A percentile compares a stretch with the other conserved stretches of the same genome.
These are phyloP conservation scores for Sterna hirundo DNA, from an alignment of 2,113 vertebrate species.

Conservation along the genomic window DNA sequence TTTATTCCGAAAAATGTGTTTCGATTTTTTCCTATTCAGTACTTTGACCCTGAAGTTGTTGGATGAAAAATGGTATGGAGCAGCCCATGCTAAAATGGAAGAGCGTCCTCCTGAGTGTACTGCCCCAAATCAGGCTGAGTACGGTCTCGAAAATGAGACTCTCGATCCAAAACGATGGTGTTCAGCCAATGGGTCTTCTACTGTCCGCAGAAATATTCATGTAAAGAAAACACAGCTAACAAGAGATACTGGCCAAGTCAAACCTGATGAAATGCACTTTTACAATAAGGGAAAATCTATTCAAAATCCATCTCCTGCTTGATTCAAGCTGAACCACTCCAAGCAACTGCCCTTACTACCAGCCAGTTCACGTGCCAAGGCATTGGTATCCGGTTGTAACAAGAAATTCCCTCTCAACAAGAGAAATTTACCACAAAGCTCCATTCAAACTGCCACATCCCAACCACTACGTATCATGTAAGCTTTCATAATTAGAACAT, in stretches of 20 bases:
- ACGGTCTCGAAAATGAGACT: not conserved
- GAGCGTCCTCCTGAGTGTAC: not conserved
- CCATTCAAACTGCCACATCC: not conserved
- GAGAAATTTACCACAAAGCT: not conserved
- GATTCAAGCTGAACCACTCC: not conserved
- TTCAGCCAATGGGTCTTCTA: not conserved
- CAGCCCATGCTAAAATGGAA: not conserved
- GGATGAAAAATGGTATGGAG: not conserved
- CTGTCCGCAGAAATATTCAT: not conserved
- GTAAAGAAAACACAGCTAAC: not conserved
- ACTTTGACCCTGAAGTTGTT: not conserved
- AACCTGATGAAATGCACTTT: not conserved
- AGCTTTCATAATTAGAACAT: not conserved
- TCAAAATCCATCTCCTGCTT: not conserved
- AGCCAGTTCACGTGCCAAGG: not conserved
- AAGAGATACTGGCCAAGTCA: not conserved
- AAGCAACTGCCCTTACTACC: not conserved
- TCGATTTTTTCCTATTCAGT: not conserved
- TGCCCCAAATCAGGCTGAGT: not conserved
- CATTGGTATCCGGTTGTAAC: not conserved
- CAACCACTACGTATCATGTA: accelerated
- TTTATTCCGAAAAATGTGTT: not conserved
- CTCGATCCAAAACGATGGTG: not conserved
- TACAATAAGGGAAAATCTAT: not conserved
- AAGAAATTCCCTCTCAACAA: not conserved